Percentiles rank a stretch among this genome's conserved stretches.
These are phyloP conservation scores for Eupeodes luniger DNA, from an alignment of 2,888 invertebrate species.

Conservation along the genomic window DNA sequence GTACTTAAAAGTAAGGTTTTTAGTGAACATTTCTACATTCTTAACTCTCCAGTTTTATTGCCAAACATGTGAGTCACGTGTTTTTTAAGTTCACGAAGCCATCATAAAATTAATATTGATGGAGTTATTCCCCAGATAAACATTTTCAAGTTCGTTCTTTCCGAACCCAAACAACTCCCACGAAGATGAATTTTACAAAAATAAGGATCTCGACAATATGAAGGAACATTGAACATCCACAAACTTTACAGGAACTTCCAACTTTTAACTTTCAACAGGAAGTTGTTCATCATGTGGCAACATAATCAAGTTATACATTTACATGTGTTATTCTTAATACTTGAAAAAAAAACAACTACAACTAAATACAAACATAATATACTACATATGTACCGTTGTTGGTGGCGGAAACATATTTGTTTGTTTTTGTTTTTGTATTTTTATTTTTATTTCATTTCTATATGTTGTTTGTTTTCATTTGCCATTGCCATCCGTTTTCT, in stretches of 20 bases:
- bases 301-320: slow-evolving; percentile 53
- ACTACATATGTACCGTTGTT: slow-evolving; percentile 24
- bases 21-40: no score
- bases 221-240: slow-evolving; percentile 5
- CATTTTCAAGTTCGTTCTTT: not conserved
- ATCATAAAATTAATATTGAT: not conserved
- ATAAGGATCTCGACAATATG: slow-evolving; percentile 17
- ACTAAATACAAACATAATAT: slow-evolving; percentile 29
- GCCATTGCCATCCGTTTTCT: slow-evolving; percentile 58
- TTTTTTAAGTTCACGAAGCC: not conserved
- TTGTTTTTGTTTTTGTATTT: slow-evolving; percentile 3
- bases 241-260: slow-evolving; percentile 66
- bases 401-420: slow-evolving; percentile 48
- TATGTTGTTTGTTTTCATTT: slow-evolving; percentile 57
- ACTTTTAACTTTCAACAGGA: slow-evolving; percentile 65
- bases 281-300: slow-evolving; percentile 74
- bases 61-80: not conserved
- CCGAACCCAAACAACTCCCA: slow-evolving; percentile 2
- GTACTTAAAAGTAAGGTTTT: no score
- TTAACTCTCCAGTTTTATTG: no score
- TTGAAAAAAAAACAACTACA: slow-evolving; percentile 19
- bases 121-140: slow-evolving; percentile 17
- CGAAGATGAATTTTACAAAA: slow-evolving; percentile 3
- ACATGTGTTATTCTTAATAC: slow-evolving; percentile 48
- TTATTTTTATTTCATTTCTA: slow-evolving; percentile 15